Conservation (phyloP, 2,888 invertebrate genomes). For the Heteropelma amictum region DNA sequence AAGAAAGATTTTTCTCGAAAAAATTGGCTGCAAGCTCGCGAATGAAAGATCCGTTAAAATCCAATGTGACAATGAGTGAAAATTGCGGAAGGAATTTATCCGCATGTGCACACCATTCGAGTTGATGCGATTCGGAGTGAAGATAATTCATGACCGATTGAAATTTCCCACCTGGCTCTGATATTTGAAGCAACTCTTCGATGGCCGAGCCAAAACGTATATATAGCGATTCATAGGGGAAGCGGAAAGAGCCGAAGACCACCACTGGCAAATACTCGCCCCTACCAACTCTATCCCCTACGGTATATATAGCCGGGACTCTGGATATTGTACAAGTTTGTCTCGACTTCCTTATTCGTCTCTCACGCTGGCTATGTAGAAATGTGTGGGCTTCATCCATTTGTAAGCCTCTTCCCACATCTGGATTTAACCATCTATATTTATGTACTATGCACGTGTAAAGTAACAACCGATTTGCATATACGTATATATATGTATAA, state of each 20-base stretch:
- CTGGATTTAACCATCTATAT: conserved; percentile 4
- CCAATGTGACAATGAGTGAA: not conserved
- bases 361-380: not conserved
- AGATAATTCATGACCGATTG: not conserved
- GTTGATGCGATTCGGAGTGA: not conserved
- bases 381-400: conserved; percentile 17
- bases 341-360: not conserved
- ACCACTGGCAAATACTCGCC: conserved; percentile 45
- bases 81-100: not conserved
- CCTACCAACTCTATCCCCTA: conserved; percentile 23
- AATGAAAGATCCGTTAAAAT: not conserved
- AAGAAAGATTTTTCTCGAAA: no score
- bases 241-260: conserved; percentile 14
- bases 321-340: conserved; percentile 55
- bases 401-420: conserved; percentile 20
- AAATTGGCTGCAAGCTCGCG: not conserved
- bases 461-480: not conserved
- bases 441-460: not conserved
- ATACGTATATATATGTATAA: not conserved
- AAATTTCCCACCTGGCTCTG: no score
- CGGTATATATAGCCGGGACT: conserved; percentile 22
- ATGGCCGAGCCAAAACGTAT: no score
- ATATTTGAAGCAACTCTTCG: no score
- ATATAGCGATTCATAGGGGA: conserved; percentile 4
- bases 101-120: not conserved